Base-by-base conservation (phyloP, 2,797 vertebrate genomes). In the Spea hammondii region DNA sequence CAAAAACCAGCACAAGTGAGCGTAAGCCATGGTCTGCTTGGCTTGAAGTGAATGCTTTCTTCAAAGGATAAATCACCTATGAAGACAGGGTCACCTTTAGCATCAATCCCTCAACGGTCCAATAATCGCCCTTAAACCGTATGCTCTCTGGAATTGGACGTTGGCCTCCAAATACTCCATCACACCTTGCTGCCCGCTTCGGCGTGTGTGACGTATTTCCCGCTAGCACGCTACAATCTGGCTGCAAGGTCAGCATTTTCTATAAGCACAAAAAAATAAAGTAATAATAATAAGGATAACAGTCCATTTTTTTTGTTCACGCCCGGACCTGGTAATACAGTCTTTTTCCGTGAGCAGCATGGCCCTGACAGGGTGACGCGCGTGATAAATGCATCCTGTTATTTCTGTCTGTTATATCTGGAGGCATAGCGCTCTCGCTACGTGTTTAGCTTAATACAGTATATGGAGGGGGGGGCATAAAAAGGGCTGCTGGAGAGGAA, bases 341-440 rank as follows among this genome's bases (percentile, higher is more conserved):
- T 77, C 79, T 49, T 76, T 77, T 32, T 55, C 57, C 68, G 5
- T 17, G 69, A 68, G 70, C 74, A 57, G 65, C 74, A 62, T 77
- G 51, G 32, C 62, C 62, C 62, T 80, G 79, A 72, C 17, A 77
- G 50, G 46, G 59, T 57, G 76, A 47, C 70, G 44, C 8, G 11
- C 51, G 74, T 82, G 60, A 83, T 14, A 67, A 75, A 80, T 75
- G 48, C 7, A 54, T 77, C 78, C 59, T 83, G 76, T 80, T 82
- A 10, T 80, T 80, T 79, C 77, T 62, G 46, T 74, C 71, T 81
- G 77, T 83, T 70, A 71, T 32, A 66, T 77, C 65, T 62, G 60
- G 75, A 64, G 70, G 62, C 51, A 60, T 71, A 1, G 46, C 70
- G 51, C n/a, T 66, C 46, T 76, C 55, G 65, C 47, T 53, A 70